phyloP scores from a whole-genome alignment of 2,888 invertebrate genomes.

The Nymphalis polychloros region DNA sequence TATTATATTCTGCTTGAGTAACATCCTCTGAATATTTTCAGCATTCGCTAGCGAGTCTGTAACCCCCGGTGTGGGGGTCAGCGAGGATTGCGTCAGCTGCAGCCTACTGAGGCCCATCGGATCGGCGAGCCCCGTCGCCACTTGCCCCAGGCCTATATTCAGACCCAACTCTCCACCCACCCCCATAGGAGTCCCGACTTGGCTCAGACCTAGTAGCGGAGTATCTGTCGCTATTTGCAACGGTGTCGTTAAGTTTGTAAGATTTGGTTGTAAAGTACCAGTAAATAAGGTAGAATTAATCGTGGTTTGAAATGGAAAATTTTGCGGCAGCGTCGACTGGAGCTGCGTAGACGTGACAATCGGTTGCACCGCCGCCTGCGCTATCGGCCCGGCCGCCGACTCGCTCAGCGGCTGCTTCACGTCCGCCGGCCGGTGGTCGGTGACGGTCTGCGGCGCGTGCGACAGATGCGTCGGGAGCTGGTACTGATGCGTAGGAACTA shows the following conservation, averaged over 20 bases:
- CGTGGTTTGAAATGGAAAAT: constrained; percentile 43
- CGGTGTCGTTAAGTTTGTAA: constrained; percentile 63
- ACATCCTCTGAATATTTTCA: constrained; percentile 76
- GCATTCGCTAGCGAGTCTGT: constrained; percentile 59
- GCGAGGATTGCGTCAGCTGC: constrained; percentile 49
- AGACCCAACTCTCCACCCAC: constrained; percentile 58
- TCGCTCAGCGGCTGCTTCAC: constrained; percentile 42
- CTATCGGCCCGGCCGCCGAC: constrained; percentile 40
- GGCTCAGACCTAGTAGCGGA: constrained; percentile 61
- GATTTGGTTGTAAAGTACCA: constrained; percentile 52
- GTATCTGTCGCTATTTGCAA: constrained; percentile 72
- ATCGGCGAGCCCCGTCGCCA: constrained; percentile 42
- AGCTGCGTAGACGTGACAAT: constrained; percentile 42
- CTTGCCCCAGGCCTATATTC: constrained; percentile 45
- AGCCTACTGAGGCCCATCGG: constrained; percentile 46
- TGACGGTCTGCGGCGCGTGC: constrained; percentile 49
- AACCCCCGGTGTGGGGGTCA: constrained; percentile 56
- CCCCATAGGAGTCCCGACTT: constrained; percentile 66
- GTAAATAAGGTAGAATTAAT: constrained; percentile 50
- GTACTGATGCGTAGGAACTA: constrained; percentile 68
- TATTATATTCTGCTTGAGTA: constrained; percentile 77
- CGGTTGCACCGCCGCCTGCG: constrained; percentile 41
- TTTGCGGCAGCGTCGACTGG: constrained; percentile 40
- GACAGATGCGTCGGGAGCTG: constrained; percentile 49
- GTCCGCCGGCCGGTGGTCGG: constrained; percentile 46